Evolutionary conservation across 2,113 vertebrate genomes (phyloP).

Genomic region (Ranitomeya variabilis): DNA sequence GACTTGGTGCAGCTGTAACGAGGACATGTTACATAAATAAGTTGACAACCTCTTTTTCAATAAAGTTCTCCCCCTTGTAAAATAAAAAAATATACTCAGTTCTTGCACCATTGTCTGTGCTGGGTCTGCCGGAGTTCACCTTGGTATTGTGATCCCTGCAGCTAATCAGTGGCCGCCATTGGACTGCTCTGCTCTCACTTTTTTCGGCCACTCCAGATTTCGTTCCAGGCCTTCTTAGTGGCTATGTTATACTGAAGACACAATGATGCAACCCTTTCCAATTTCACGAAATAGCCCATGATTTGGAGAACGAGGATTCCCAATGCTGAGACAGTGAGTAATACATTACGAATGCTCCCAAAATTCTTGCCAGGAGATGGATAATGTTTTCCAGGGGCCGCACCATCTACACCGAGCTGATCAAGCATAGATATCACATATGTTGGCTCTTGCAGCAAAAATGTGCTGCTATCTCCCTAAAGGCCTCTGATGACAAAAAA

Average conservation of each 20-base stretch:
- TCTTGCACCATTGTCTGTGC: too few relatives aligned
- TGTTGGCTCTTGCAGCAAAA: neutral
- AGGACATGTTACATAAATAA: too few relatives aligned
- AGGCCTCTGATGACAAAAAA: slow-evolving; percentile 10
- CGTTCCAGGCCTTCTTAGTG: neutral
- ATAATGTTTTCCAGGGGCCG: neutral
- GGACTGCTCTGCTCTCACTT: too few relatives aligned
- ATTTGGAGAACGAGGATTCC: neutral
- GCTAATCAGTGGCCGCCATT: too few relatives aligned
- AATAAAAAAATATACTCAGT: too few relatives aligned
- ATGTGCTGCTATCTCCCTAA: neutral
- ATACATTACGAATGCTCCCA: neutral
- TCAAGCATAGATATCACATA: slow-evolving; percentile 17
- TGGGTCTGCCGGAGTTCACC: too few relatives aligned
- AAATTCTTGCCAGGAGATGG: neutral
- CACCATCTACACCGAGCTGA: neutral
- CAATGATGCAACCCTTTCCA: neutral
- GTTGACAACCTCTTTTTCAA: too few relatives aligned
- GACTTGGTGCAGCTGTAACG: too few relatives aligned
- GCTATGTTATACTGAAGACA: neutral
- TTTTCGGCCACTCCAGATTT: too few relatives aligned
- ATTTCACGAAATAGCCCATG: neutral
- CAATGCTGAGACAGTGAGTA: neutral
- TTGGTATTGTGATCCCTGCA: too few relatives aligned
- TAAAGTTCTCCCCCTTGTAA: too few relatives aligned